Evolutionary conservation across 2,797 vertebrate genomes (phyloP).

Genomic region (Aselliscus stoliczkanus): DNA sequence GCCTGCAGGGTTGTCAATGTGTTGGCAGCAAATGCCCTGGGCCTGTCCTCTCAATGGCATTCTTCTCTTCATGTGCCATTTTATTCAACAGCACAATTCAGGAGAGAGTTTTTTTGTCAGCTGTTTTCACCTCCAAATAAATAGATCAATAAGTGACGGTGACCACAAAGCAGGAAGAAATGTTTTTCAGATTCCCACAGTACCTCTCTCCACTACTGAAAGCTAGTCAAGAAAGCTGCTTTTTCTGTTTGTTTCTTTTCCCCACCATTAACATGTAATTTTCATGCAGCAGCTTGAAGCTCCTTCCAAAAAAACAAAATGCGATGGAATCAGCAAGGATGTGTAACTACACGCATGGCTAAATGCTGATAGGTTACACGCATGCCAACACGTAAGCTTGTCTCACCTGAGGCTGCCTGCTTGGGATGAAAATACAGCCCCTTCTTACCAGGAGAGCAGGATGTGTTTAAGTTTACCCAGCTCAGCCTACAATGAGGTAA

Average conservation of each 20-base stretch:
- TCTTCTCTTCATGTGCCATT: not conserved
- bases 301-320: slow-evolving; percentile 72
- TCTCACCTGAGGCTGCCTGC: slow-evolving; percentile 36
- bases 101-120: not conserved
- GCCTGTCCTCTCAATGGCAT: not conserved
- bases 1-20: not conserved
- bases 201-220: not conserved
- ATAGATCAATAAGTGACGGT: not conserved
- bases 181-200: not conserved
- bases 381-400: slow-evolving; percentile 63
- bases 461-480: not conserved
- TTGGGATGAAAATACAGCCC: not conserved
- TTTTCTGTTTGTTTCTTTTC: not conserved
- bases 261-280: slow-evolving; percentile 54
- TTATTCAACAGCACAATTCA: not conserved
- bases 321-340: slow-evolving; percentile 72
- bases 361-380: slow-evolving; percentile 45
- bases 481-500: not conserved
- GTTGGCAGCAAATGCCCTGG: not conserved
- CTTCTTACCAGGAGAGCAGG: not conserved
- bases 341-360: slow-evolving; percentile 48
- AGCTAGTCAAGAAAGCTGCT: not conserved
- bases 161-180: not conserved
- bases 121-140: not conserved
- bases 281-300: slow-evolving; percentile 73